A percentile compares a stretch with the other conserved stretches of the same genome.
phyloP scores from a whole-genome alignment of 2,797 vertebrate species.

The Sebastes itinus region DNA sequence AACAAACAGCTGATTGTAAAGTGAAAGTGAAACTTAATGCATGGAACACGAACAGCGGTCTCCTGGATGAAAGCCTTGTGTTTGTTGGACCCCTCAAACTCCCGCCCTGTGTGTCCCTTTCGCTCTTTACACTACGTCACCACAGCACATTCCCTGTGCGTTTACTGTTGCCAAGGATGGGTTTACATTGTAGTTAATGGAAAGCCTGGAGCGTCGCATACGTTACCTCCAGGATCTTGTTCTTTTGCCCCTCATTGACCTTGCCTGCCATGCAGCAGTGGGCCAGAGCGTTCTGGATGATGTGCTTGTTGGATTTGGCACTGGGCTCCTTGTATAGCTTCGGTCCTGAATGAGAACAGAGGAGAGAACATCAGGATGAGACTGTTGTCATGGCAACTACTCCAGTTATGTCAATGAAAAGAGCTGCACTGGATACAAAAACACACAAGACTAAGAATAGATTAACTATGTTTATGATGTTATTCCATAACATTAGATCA shows the following conservation, averaged over 20 bases:
- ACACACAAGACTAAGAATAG: not conserved
- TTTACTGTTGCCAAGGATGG: no score
- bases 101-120: no score
- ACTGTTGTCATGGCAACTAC: conserved; percentile 53
- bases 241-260: conserved; percentile 98
- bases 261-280: conserved; percentile 98
- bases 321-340: conserved; percentile 98
- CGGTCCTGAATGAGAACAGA: conserved; percentile 85
- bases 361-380: conserved; percentile 2
- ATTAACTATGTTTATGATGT: not conserved
- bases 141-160: no score
- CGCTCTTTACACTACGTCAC: no score
- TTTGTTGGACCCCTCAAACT: no score
- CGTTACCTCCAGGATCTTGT: conserved; percentile 97
- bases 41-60: no score
- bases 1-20: no score
- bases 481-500: not conserved
- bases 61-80: no score
- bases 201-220: no score
- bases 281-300: conserved; percentile 96
- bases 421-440: not conserved
- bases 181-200: no score
- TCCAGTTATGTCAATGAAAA: conserved; percentile 19
- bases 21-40: no score
- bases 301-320: conserved; percentile 99